A percentile compares a stretch with the other conserved stretches of the same genome.
Conservation (phyloP, 2,113 vertebrate species). For the Gobius niger region DNA sequence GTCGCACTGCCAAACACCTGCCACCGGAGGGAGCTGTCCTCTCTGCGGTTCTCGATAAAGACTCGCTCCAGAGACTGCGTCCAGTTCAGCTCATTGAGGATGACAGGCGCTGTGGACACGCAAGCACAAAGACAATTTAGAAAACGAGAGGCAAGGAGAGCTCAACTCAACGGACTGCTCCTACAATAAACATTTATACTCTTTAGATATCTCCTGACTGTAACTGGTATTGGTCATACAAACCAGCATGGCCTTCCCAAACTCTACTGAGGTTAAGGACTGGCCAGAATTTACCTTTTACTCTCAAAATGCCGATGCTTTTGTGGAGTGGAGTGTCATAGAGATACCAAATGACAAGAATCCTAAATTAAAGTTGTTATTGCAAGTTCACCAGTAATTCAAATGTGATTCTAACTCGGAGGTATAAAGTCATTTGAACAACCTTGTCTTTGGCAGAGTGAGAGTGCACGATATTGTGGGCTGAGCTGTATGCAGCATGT, state of each 20-base stretch:
- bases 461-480: conserved; percentile 45
- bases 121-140: conserved; percentile 1
- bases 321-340: no score
- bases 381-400: no score
- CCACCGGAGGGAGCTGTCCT: conserved; percentile 94
- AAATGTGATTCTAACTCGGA: background rate
- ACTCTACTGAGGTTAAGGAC: no score
- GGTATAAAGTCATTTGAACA: conserved; percentile 41
- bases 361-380: no score
- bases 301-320: no score
- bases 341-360: no score
- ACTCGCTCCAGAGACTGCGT: conserved; percentile 91
- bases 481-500: conserved; percentile 24
- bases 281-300: no score
- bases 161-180: no score
- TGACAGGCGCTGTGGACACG: conserved; percentile 84
- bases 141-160: background rate
- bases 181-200: no score
- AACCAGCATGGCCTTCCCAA: no score
- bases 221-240: no score
- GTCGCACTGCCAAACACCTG: conserved; percentile 98
- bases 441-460: conserved; percentile 53
- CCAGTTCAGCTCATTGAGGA: conserved; percentile 97
- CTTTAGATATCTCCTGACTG: no score
- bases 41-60: conserved; percentile 90